Conservation (phyloP, 2,797 vertebrate genomes). For the Schizopygopsis malacanthus region DNA sequence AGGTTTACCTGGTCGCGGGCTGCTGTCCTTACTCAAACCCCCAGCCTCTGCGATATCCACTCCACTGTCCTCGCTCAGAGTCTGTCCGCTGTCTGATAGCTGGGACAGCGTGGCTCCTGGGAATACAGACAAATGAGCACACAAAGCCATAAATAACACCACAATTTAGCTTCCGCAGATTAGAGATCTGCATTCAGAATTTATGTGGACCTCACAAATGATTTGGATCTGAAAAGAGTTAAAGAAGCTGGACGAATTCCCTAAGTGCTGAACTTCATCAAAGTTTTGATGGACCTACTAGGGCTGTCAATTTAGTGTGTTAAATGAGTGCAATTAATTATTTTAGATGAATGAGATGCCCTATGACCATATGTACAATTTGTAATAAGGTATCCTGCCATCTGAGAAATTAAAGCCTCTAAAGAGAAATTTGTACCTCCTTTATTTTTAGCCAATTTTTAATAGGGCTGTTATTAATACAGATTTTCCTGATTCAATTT, state of each 20-base stretch:
- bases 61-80: conserved; percentile 96
- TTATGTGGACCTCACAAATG: conserved; percentile 5
- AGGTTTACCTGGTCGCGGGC: conserved; percentile 78
- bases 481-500: neutral
- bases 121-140: conserved; percentile 35
- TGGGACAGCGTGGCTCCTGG: conserved; percentile 90
- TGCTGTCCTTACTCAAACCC: conserved; percentile 82
- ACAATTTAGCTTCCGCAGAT: conserved; percentile 26
- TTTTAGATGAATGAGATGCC: neutral
- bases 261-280: conserved; percentile 16
- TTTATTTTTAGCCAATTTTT: neutral
- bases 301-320: neutral
- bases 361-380: neutral
- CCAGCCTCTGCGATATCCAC: conserved; percentile 89
- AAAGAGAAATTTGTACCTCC: neutral
- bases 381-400: neutral
- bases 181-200: conserved; percentile 13
- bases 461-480: neutral
- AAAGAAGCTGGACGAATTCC: conserved; percentile 8
- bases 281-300: neutral
- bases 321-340: conserved; percentile 19
- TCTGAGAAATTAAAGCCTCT: conserved; percentile 8
- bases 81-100: conserved; percentile 95
- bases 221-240: conserved; percentile 19
- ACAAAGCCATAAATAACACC: conserved; percentile 26